Percentiles rank a stretch among this genome's conserved stretches.
Evolutionary conservation across 2,113 vertebrate species (phyloP).

Genomic region (Carlito syrichta): DNA sequence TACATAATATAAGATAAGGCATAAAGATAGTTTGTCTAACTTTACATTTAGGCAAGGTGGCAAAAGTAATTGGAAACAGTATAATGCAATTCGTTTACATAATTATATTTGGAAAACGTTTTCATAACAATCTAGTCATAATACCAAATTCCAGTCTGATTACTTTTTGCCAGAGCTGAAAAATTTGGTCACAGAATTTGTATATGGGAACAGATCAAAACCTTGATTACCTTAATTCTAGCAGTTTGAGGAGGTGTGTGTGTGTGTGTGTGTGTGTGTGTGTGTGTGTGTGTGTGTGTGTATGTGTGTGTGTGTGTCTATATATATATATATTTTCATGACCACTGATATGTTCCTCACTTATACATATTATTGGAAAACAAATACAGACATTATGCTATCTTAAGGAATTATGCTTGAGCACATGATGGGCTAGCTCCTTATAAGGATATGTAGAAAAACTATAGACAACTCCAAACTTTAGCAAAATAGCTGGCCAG

Average conservation of each 20-base stretch:
- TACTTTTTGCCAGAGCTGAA: background rate
- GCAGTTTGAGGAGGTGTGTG: background rate
- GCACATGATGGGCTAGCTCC: background rate
- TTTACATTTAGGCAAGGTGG: background rate
- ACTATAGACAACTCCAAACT: background rate
- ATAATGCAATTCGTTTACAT: background rate
- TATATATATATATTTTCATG: background rate
- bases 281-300: rapidly evolving
- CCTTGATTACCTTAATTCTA: background rate
- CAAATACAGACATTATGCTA: background rate
- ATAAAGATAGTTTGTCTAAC: background rate
- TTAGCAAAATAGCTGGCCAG: background rate
- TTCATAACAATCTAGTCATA: background rate
- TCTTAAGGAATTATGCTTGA: background rate
- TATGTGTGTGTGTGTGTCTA: background rate
- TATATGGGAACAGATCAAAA: background rate
- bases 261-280: too few relatives aligned
- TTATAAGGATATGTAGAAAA: background rate
- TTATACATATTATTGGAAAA: background rate
- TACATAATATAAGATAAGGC: background rate
- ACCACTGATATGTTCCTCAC: background rate
- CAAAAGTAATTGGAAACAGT: background rate
- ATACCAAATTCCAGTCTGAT: background rate
- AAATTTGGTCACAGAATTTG: background rate
- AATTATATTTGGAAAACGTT: background rate